phyloP scores from a whole-genome alignment of 2,113 vertebrate genomes.

The Heloderma charlesbogerti region DNA sequence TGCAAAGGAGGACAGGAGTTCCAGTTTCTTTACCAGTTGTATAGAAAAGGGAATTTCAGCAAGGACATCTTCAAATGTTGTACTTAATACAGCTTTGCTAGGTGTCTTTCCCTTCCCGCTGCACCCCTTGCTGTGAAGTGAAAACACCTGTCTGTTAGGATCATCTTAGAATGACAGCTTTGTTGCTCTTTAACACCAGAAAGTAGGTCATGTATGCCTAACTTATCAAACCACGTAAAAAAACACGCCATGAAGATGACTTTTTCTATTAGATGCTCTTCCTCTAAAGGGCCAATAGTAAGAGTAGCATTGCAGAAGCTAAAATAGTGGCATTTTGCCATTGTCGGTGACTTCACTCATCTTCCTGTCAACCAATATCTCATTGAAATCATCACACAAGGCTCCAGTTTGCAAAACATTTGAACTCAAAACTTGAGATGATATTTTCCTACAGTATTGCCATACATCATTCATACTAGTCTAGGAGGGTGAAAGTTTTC shows the following conservation, averaged over 20 bases:
- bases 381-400: slow-evolving; percentile 2
- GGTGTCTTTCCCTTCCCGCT: background rate
- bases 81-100: too few relatives aligned
- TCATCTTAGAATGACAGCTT: background rate
- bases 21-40: background rate
- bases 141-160: background rate
- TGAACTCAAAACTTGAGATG: background rate
- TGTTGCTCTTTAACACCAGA: slow-evolving; percentile 51
- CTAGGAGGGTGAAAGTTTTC: background rate
- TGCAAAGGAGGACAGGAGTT: background rate
- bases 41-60: background rate
- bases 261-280: background rate
- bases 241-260: background rate
- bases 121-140: background rate
- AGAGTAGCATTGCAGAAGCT: background rate
- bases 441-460: slow-evolving; percentile 7
- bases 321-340: slow-evolving; percentile 10
- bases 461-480: background rate
- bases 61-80: background rate
- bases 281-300: slow-evolving; percentile 1
- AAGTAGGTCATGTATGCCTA: slow-evolving; percentile 2
- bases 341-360: slow-evolving; percentile 12
- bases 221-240: slow-evolving; percentile 15
- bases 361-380: background rate
- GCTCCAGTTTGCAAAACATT: background rate